phyloP scores from a whole-genome alignment of 2,888 invertebrate species.

The Pristionchus fissidentatus region DNA sequence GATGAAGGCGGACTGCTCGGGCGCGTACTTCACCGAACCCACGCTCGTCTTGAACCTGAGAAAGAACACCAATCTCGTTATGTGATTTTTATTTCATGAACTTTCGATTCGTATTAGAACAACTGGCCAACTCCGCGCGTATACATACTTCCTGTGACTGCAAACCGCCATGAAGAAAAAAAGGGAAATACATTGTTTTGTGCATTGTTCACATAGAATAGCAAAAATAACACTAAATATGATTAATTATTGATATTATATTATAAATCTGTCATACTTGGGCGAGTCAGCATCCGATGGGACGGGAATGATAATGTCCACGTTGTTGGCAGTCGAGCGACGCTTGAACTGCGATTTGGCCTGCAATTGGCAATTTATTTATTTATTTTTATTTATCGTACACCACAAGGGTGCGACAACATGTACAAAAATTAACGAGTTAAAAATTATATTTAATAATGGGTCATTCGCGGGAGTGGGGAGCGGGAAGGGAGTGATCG shows the following conservation, averaged over 20 bases:
- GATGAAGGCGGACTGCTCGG: constrained; percentile 94
- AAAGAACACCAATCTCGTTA: not conserved
- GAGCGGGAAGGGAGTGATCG: no score
- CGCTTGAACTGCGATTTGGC: constrained; percentile 98
- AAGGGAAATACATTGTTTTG: no score
- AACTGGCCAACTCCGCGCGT: no score
- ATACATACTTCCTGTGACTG: no score
- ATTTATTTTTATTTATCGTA: constrained; percentile 41
- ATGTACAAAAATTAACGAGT: no score
- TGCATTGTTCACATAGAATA: not conserved
- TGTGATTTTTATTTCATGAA: not conserved
- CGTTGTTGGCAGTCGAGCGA: constrained; percentile 97
- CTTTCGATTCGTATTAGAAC: not conserved
- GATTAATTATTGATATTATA: not conserved
- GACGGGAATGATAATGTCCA: constrained; percentile 94
- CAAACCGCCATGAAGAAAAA: no score
- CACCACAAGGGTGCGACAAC: no score
- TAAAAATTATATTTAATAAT: no score
- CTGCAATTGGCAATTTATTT: constrained; percentile 74
- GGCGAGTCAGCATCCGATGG: constrained; percentile 97
- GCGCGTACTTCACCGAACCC: constrained; percentile 89
- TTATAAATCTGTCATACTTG: constrained; percentile 80
- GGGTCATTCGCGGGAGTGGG: no score
- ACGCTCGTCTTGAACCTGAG: constrained; percentile 61
- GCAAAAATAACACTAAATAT: not conserved